Evolutionary conservation across 1,140 invertebrate genomes (phyloP), one percentile per base, ranked within the genome.

Genomic region (Brachionus manjavacas): DNA sequence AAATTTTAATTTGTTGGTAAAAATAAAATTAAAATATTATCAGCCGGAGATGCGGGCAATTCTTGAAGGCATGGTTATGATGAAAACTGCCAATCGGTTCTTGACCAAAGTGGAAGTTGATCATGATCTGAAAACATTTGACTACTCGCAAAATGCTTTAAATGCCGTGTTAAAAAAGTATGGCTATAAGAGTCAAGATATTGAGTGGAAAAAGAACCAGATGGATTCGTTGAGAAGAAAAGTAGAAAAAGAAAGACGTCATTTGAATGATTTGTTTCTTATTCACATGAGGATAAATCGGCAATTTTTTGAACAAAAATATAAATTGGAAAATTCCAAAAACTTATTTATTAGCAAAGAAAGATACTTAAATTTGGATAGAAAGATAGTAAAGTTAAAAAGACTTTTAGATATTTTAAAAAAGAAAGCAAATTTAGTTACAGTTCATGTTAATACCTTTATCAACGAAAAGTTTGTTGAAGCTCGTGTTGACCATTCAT

Each of bases 171-270:
- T 76, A 11, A 49, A 52, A 12, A 76, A 76, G 20, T 76, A 49
- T 46, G 72, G 72, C 46, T 76, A 6, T 23, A 49, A 76, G 41
- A 46, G 41, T 3, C 46, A 41, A 41, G 68, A 76, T 14, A 76
- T 49, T 9, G 72, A 76, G 25, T 76, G 72, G 72, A 76, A 49
- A 76, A 76, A 76, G 31, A 76, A 76, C 28, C 72, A 76, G 46
- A 76, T 76, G 72, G 72, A 76, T 49, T 20, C 20, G 11, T 76
- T 76, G 1, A 76, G 72, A 76, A 49, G 20, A 3, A 76, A 76
- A 76, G n/a, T 76, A 4, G 72, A 76, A 49, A 76, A 76, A 49
- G 72, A 76, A 49, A 46, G 72, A 49, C 39, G 43, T 25, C 39
- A 76, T 49, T 76, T 76, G 20, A 76, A 46, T 11, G 72, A 76